A percentile compares a stretch with the other conserved stretches of the same genome.
These are phyloP conservation scores for Chrysoperla carnea DNA, from an alignment of 1,140 invertebrate species.

Conservation along the genomic window DNA sequence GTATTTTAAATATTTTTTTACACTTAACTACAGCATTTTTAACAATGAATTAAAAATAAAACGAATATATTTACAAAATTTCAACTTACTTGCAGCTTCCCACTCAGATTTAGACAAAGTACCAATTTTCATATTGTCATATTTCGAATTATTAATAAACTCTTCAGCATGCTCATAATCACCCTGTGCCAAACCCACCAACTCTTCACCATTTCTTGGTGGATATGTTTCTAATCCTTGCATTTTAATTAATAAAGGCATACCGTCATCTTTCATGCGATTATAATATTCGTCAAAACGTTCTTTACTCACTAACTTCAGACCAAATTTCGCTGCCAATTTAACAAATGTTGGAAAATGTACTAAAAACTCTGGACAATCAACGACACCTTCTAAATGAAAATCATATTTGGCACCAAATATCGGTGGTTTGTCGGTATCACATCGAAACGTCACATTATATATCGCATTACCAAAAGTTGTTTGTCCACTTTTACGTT, in stretches of 20 bases:
- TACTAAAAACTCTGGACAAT: slow-evolving; percentile 97
- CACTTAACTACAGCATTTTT: no score
- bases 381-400: slow-evolving; percentile 84
- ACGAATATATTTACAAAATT: slow-evolving; percentile 12
- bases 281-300: slow-evolving; percentile 72
- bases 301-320: slow-evolving; percentile 55
- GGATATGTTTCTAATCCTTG: slow-evolving; percentile 55
- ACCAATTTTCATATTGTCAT: slow-evolving; percentile 32
- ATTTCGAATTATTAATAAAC: slow-evolving; percentile 29
- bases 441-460: slow-evolving; percentile 59
- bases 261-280: slow-evolving; percentile 38
- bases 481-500: slow-evolving; percentile 31
- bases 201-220: slow-evolving; percentile 26
- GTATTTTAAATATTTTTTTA: no score
- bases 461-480: slow-evolving; percentile 81
- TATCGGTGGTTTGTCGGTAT: slow-evolving; percentile 52
- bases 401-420: slow-evolving; percentile 97
- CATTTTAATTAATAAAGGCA: slow-evolving; percentile 52
- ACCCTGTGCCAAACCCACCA: slow-evolving; percentile 33
- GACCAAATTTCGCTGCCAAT: slow-evolving; percentile 62
- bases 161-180: slow-evolving; percentile 60
- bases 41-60: slow-evolving; percentile 8
- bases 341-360: slow-evolving; percentile 76
- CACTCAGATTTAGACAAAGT: slow-evolving; percentile 83
- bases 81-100: slow-evolving; percentile 73